Evolutionary conservation across 2,888 invertebrate species (phyloP).

Genomic region (Drosophila koepferae): DNA sequence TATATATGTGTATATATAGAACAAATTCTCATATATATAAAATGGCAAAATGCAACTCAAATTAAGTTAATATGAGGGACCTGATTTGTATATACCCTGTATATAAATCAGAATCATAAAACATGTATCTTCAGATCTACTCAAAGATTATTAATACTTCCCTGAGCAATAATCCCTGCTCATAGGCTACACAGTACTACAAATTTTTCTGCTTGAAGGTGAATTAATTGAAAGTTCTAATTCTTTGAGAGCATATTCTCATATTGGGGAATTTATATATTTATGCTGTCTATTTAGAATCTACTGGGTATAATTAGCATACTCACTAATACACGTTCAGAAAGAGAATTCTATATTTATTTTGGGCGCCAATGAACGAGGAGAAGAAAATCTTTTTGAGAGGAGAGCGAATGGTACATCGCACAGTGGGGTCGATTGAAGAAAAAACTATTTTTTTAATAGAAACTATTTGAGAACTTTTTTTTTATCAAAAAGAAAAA

Average conservation of each 20-base stretch:
- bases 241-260: not conserved
- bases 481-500: no score
- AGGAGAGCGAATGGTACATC: constrained; percentile 5
- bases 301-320: constrained; percentile 33
- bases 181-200: no score
- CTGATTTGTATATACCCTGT: not conserved
- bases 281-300: constrained; percentile 1
- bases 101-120: not conserved
- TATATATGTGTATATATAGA: not conserved
- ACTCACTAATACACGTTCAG: constrained; percentile 2
- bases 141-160: not conserved
- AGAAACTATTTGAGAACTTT: no score
- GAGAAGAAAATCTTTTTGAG: constrained; percentile 3
- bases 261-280: constrained; percentile 1
- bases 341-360: constrained; percentile 37
- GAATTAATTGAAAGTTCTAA: not conserved
- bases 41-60: constrained; percentile 13
- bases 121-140: not conserved
- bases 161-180: no score
- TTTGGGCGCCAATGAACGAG: constrained; percentile 16
- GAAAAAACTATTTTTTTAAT: no score
- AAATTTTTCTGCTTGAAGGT: not conserved
- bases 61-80: no score
- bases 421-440: not conserved
- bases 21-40: constrained; percentile 2